Conservation (phyloP, 2,797 vertebrate species). For the Semotilus atromaculatus region DNA sequence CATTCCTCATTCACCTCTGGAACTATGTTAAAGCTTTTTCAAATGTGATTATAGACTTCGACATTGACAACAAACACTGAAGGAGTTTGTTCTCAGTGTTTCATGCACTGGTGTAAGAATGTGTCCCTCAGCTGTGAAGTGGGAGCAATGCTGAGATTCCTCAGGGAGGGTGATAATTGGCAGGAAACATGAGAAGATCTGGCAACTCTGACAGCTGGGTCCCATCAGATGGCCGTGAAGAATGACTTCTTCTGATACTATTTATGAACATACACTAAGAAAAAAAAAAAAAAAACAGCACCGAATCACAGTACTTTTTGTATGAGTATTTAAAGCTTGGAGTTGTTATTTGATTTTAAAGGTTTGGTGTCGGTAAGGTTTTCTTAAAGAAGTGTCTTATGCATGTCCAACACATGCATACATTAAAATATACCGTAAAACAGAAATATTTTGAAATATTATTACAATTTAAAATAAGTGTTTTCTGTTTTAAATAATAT, state of each 20-base stretch:
- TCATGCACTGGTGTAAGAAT: conserved; percentile 19
- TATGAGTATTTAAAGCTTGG: not conserved
- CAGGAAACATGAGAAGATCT: conserved; percentile 58
- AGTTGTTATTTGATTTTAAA: not conserved
- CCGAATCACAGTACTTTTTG: not conserved
- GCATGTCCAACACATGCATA: not conserved
- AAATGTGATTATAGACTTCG: not conserved
- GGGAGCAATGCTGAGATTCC: conserved; percentile 49
- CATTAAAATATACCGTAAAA: not conserved
- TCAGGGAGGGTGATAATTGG: conserved; percentile 58
- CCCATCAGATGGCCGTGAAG: conserved; percentile 39
- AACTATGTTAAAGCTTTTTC: conserved; percentile 52
- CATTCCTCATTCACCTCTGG: not conserved
- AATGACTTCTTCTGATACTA: conserved; percentile 47
- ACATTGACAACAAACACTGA: conserved; percentile 9
- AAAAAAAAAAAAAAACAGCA: not conserved
- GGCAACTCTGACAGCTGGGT: conserved; percentile 59
- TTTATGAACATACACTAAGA: conserved; percentile 44
- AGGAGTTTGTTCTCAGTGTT: conserved; percentile 15
- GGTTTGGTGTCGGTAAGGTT: not conserved
- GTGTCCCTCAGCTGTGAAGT: conserved; percentile 41
- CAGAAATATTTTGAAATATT: too few species aligned
- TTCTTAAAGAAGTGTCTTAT: not conserved
- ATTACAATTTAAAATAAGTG: too few species aligned
- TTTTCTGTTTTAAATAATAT: too few species aligned